These are phyloP conservation scores for Parnassius apollo DNA, from an alignment of 2,888 invertebrate genomes.

Conservation along the genomic window DNA sequence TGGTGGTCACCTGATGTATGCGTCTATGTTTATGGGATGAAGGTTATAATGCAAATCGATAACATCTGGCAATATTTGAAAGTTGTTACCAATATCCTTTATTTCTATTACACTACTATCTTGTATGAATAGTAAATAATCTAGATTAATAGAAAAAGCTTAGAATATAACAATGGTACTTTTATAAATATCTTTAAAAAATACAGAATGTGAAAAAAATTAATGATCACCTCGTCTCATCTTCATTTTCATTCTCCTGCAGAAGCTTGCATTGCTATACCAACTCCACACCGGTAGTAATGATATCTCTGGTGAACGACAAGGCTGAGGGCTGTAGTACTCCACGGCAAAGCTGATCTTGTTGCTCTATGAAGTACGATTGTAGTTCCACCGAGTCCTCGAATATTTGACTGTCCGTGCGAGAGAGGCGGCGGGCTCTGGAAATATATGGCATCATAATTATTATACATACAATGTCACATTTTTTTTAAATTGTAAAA, in stretches of 20 bases:
- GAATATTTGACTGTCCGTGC: slow-evolving; percentile 96
- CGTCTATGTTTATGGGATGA: slow-evolving; percentile 77
- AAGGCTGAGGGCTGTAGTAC: slow-evolving; percentile 93
- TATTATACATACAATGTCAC: too few species aligned
- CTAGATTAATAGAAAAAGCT: too few species aligned
- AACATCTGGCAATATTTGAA: too few species aligned
- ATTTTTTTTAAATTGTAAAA: too few species aligned
- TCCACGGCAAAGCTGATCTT: slow-evolving; percentile 87
- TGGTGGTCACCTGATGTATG: slow-evolving; percentile 92
- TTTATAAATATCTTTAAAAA: too few species aligned
- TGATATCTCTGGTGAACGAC: slow-evolving; percentile 87
- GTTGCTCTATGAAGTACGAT: slow-evolving; percentile 91
- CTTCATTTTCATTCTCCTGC: slow-evolving; percentile 90
- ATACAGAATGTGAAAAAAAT: too few species aligned
- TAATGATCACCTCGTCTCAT: slow-evolving; percentile 74
- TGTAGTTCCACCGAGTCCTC: slow-evolving; percentile 97
- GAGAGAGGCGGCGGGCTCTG: slow-evolving; percentile 91
- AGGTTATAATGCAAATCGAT: too few species aligned
- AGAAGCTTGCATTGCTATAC: slow-evolving; percentile 88
- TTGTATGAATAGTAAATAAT: too few species aligned
- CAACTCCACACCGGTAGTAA: slow-evolving; percentile 87
- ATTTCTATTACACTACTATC: too few species aligned
- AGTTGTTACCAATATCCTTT: too few species aligned
- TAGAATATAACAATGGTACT: too few species aligned
- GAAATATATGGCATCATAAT: slow-evolving; percentile 2